phyloP scores from a whole-genome alignment of 2,113 vertebrate species.

The Lepisosteus osseus region DNA sequence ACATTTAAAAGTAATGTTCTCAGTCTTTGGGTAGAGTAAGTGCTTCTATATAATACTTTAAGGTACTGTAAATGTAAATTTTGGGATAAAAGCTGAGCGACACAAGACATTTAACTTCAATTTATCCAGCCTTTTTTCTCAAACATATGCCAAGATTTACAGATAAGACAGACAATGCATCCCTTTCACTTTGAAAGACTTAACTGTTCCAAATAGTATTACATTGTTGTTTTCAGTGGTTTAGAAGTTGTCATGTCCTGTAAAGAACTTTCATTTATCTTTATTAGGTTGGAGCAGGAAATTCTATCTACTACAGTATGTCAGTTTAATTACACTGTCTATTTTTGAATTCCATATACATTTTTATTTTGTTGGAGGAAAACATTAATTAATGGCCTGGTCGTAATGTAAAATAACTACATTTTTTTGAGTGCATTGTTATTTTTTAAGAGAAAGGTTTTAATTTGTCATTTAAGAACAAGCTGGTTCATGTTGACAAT shows the following conservation, averaged over 20 bases:
- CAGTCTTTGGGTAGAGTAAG: too few relatives aligned
- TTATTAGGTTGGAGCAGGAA: constrained; percentile 57
- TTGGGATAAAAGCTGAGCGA: constrained; percentile 40
- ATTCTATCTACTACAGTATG: constrained; percentile 50
- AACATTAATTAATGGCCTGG: too few relatives aligned
- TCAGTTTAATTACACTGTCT: constrained; percentile 31
- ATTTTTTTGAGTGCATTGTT: constrained; percentile 6
- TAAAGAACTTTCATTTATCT: constrained; percentile 44
- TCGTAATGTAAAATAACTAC: constrained; percentile 28
- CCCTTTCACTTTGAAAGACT: constrained; percentile 43
- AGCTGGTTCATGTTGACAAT: constrained; percentile 46
- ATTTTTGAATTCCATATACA: constrained; percentile 24
- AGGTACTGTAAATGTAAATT: constrained; percentile 43
- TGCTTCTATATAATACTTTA: constrained; percentile 36
- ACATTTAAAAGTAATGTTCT: too few relatives aligned
- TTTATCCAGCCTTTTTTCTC: constrained; percentile 27
- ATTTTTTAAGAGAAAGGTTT: constrained; percentile 16
- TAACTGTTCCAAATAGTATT: constrained; percentile 34
- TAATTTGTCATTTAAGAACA: constrained; percentile 41
- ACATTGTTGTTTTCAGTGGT: constrained; percentile 30
- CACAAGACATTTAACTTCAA: constrained; percentile 38
- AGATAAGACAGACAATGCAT: constrained; percentile 60
- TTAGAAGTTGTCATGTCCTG: constrained; percentile 29
- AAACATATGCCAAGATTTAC: constrained; percentile 40
- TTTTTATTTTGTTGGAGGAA: not conserved